Conservation (phyloP, 2,113 vertebrate genomes). For the Echinops telfairi region DNA sequence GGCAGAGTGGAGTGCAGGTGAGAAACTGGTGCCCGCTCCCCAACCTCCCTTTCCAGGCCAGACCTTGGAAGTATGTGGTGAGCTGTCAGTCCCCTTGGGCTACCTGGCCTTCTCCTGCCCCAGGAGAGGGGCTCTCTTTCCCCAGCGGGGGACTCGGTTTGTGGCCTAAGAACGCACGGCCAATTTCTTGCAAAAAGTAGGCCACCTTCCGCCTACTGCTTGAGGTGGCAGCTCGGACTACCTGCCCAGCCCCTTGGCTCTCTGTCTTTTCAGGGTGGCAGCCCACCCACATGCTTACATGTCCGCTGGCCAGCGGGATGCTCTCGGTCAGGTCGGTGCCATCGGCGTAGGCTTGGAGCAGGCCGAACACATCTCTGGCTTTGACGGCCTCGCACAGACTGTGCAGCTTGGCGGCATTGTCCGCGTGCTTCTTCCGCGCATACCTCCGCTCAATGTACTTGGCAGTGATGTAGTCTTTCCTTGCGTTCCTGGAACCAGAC, state of each 20-base stretch:
- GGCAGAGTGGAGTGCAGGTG: neutral
- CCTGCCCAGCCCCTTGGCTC: fast-evolving
- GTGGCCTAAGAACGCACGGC: neutral
- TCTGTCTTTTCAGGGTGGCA: neutral
- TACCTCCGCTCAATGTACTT: constrained; percentile 97
- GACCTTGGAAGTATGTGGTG: neutral
- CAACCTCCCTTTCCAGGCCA: neutral
- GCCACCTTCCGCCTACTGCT: fast-evolving
- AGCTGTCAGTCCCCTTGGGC: neutral
- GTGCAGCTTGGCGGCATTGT: constrained; percentile 88
- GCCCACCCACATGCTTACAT: constrained; percentile 89
- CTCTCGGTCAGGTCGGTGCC: constrained; percentile 95
- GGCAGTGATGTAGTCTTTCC: constrained; percentile 97
- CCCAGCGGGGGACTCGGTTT: neutral
- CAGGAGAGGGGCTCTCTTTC: neutral
- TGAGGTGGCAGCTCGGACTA: fast-evolving
- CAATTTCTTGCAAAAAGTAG: neutral
- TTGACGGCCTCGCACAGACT: constrained; percentile 93
- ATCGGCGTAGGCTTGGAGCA: constrained; percentile 95
- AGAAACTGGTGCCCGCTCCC: neutral
- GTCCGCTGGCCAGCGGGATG: constrained; percentile 92
- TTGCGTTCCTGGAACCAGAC: constrained; percentile 91
- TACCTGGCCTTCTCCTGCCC: neutral
- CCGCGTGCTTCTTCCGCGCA: constrained; percentile 87
- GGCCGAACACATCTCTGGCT: constrained; percentile 92